These are phyloP conservation scores for Anolis carolinensis DNA, from an alignment of 2,113 vertebrate species.

Conservation along the genomic window DNA sequence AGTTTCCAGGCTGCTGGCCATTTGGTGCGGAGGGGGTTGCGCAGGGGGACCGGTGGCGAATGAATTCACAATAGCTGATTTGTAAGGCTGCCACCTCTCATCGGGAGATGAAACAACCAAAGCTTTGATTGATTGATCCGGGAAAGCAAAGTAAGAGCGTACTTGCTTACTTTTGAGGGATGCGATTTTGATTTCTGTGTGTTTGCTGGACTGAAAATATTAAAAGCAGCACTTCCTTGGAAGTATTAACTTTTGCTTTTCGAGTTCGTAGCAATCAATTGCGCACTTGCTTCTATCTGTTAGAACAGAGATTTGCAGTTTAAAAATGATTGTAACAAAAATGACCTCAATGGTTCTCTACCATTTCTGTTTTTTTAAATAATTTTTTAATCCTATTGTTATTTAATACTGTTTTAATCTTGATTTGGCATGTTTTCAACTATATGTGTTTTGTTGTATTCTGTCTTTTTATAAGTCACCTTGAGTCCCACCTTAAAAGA, in stretches of 20 bases:
- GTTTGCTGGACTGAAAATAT: not conserved
- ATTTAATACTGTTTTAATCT: no score
- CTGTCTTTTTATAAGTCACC: no score
- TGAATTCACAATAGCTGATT: constrained; percentile 14
- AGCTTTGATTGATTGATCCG: not conserved
- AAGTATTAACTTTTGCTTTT: not conserved
- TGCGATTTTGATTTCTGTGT: not conserved
- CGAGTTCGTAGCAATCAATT: not conserved
- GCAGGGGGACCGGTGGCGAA: not conserved
- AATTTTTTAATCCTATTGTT: no score
- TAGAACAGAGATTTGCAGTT: not conserved
- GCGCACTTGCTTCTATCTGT: not conserved
- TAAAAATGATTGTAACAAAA: not conserved
- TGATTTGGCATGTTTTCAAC: no score
- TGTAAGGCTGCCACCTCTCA: not conserved
- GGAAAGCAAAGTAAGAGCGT: not conserved
- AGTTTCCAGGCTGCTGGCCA: constrained; percentile 10
- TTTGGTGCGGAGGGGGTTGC: not conserved
- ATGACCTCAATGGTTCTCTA: not conserved
- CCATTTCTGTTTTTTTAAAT: no score
- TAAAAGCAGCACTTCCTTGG: not conserved
- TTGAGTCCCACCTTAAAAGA: no score
- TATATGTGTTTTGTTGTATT: no score
- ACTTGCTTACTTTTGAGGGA: not conserved
- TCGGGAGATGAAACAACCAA: not conserved